Evolutionary conservation across 1,140 invertebrate genomes (phyloP).

Genomic region (Drosophila mayri): DNA sequence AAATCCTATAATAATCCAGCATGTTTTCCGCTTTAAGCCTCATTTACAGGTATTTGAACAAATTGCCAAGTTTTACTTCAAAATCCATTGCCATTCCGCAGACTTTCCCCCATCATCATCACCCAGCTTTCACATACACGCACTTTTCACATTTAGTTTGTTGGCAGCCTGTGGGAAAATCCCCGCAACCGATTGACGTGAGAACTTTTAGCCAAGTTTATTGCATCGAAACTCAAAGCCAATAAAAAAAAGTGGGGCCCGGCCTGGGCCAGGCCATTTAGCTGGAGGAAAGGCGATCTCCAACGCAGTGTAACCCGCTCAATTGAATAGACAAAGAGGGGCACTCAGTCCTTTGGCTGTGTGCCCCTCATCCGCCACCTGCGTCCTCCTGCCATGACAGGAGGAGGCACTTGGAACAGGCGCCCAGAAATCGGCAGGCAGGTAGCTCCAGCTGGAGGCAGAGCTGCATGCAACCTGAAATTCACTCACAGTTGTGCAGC

Average conservation of each 20-base stretch:
- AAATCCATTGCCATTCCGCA: conserved; percentile 9
- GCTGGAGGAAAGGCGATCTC: conserved; percentile 36
- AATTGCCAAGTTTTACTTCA: conserved; percentile 6
- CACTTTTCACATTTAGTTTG: conserved; percentile 33
- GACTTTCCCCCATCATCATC: conserved; percentile 1
- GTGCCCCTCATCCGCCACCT: not conserved
- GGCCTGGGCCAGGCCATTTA: conserved; percentile 35
- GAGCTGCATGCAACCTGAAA: conserved; percentile 16
- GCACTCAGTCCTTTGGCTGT: conserved; percentile 22
- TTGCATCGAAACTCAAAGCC: conserved; percentile 44
- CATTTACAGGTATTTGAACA: conserved; percentile 10
- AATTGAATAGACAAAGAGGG: conserved; percentile 58
- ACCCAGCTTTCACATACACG: conserved; percentile 19
- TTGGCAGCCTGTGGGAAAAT: conserved; percentile 15
- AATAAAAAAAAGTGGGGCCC: conserved; percentile 30
- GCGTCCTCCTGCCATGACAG: conserved; percentile 7
- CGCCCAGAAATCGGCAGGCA: conserved; percentile 37
- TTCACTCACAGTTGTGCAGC: conserved; percentile 21
- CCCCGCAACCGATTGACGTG: conserved; percentile 36
- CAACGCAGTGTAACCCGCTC: conserved; percentile 41
- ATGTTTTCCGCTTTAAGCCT: not conserved
- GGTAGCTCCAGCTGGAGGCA: not conserved
- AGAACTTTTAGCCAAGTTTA: conserved; percentile 55
- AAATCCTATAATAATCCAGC: not conserved
- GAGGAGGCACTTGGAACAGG: conserved; percentile 52